Conservation (phyloP, 37 sponge, comb jelly and placozoan species). For the Tethya wilhelma region DNA sequence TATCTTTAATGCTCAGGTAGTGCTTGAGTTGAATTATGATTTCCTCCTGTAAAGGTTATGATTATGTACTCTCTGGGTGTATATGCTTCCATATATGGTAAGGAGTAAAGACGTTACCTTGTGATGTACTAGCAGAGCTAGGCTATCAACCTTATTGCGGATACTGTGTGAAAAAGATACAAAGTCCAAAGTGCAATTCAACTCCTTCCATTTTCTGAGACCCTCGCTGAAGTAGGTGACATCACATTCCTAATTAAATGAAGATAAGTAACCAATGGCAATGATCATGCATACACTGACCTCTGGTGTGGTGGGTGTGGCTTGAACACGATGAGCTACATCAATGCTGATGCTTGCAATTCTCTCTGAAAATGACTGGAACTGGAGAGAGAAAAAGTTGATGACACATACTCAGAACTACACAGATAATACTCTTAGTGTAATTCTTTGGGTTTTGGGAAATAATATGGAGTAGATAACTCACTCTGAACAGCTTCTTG, state of each 20-base stretch:
- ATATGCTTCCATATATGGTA: no score
- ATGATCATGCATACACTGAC: no score
- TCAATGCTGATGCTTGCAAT: slow-evolving; percentile 73
- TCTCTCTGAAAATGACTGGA: slow-evolving; percentile 77
- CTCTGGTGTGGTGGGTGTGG: slow-evolving; percentile 34
- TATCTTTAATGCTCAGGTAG: slow-evolving; percentile 39
- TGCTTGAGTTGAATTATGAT: slow-evolving; percentile 44
- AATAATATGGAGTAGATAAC: background rate
- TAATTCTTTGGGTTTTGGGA: background rate
- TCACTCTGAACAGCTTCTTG: slow-evolving; percentile 64
- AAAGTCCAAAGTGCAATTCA: slow-evolving; percentile 83
- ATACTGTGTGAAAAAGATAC: slow-evolving; percentile 49
- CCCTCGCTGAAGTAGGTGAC: slow-evolving; percentile 77
- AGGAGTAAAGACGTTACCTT: no score
- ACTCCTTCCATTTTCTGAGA: slow-evolving; percentile 85
- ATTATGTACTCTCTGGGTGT: no score
- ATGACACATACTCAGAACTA: background rate
- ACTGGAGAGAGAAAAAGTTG: slow-evolving; percentile 34
- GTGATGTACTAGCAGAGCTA: slow-evolving; percentile 76
- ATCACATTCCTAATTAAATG: background rate
- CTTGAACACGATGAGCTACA: slow-evolving; percentile 47
- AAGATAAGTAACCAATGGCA: background rate
- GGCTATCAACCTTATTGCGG: slow-evolving; percentile 5
- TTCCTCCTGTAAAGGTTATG: slow-evolving; percentile 44
- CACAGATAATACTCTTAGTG: background rate